Conservation (phyloP, 1,140 invertebrate genomes). For the Andrena cerasifolii region DNA sequence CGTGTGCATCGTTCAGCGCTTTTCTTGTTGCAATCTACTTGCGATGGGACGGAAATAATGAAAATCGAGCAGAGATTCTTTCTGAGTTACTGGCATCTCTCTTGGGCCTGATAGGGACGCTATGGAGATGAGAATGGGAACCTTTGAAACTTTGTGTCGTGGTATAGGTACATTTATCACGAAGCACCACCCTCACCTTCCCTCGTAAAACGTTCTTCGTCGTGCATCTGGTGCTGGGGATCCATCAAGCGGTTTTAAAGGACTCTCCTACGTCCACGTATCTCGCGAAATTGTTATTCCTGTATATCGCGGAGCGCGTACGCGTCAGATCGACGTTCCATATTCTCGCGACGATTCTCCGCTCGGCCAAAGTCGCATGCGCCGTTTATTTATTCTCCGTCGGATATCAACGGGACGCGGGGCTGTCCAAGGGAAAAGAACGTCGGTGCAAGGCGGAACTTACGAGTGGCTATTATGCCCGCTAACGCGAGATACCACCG, state of each 20-base stretch:
- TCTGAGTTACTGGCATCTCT: too few relatives aligned
- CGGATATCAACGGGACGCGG: not conserved
- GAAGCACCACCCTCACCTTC: not conserved
- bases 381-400: constrained; percentile 5
- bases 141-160: too few relatives aligned
- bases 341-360: constrained; percentile 2
- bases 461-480: not conserved
- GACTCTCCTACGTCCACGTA: not conserved
- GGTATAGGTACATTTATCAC: not conserved
- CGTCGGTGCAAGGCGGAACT: not conserved
- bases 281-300: constrained; percentile 4
- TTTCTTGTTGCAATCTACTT: too few relatives aligned
- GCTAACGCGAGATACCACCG: constrained; percentile 19
- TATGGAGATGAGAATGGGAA: too few relatives aligned
- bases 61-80: too few relatives aligned
- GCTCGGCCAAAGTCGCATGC: not conserved
- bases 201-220: not conserved
- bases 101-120: too few relatives aligned
- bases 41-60: too few relatives aligned
- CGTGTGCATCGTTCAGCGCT: not conserved
- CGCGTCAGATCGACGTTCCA: not conserved
- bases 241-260: not conserved
- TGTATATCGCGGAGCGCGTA: not conserved
- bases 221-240: not conserved
- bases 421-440: not conserved